Evolutionary conservation across 2,888 invertebrate genomes (phyloP), one percentile per base, ranked within the genome.

Genomic region (Drosophila dives): DNA sequence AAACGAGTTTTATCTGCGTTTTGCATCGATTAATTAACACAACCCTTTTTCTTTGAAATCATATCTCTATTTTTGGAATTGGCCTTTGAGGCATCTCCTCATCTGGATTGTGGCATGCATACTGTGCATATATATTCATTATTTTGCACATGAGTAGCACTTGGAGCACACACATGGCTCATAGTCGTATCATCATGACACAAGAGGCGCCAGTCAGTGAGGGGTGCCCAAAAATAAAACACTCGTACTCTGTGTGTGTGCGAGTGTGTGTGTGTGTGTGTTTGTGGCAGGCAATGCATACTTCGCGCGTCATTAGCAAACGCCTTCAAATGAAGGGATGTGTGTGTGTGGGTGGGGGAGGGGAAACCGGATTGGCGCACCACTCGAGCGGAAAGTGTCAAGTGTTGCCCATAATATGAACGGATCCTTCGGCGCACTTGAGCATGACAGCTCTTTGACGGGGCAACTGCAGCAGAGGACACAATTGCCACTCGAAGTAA

Each of bases 241-340:
- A 77, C 87, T 87, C 73, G 58, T 55, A 51, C 58, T 1, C 29
- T 6, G 29, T 29, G 5, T 26, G 26, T 26, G 7, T n/a, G 20
- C 12, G 20, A 20, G 42, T 45, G 7, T 45, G 12, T 6, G 17
- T 38, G 38, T 38, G 36, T n/a, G n/a, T 26, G 55, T 56, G 72
- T 68, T n/a, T n/a, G 49, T 64, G 69, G 53, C 70, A 65, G 72
- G 63, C 76, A 61, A 67, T 74, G 89, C 90, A 84, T 86, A 91
- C 91, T 91, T 90, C 86, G 89, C 92, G 90, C 90, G 80, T 92
- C 92, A 91, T 92, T 91, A 91, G 86, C 90, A 90, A 83, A 83
- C 80, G 78, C 74, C 73, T 48, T 50, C 29, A 45, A 29, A 7
- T 23, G 36, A 23, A 40, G 20, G 15, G 17, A 32, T 10, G 17